A percentile compares a stretch with the other conserved stretches of the same genome.
These are phyloP conservation scores for Sebastes alutus DNA, from an alignment of 2,797 vertebrate genomes.

Conservation along the genomic window DNA sequence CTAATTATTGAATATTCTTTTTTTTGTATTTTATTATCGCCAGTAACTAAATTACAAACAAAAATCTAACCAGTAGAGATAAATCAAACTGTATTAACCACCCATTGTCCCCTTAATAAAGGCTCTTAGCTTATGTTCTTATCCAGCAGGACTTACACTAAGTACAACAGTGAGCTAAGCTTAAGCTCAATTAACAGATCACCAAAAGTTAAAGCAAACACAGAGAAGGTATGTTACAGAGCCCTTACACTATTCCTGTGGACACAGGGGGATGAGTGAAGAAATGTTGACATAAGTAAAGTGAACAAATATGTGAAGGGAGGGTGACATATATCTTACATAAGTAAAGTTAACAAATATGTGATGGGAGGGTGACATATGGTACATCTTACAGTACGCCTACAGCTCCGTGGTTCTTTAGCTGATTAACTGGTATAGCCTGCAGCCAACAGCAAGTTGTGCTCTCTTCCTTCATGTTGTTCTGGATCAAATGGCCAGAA, in stretches of 20 bases:
- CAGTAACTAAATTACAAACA: neutral
- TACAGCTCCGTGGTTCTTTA: no score
- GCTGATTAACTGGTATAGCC: conserved; percentile 8
- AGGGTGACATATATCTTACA: neutral
- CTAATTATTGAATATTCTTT: neutral
- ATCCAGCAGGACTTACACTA: neutral
- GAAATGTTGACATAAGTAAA: neutral
- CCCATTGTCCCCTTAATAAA: neutral
- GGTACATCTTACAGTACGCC: accelerated
- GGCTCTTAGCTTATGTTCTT: neutral
- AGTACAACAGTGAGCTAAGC: neutral
- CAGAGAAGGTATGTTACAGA: neutral
- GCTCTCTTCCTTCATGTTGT: conserved; percentile 32
- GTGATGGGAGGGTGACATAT: neutral
- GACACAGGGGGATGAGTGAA: neutral
- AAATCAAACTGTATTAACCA: neutral
- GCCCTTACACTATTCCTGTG: neutral
- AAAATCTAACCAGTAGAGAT: neutral
- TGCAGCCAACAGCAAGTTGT: conserved; percentile 55
- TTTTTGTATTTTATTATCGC: neutral
- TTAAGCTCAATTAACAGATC: neutral
- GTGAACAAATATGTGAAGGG: neutral
- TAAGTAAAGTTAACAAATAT: neutral
- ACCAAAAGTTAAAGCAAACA: neutral
- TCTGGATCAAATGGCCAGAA: neutral